Evolutionary conservation across 2,888 invertebrate genomes (phyloP).

Genomic region (Noctua janthina): DNA sequence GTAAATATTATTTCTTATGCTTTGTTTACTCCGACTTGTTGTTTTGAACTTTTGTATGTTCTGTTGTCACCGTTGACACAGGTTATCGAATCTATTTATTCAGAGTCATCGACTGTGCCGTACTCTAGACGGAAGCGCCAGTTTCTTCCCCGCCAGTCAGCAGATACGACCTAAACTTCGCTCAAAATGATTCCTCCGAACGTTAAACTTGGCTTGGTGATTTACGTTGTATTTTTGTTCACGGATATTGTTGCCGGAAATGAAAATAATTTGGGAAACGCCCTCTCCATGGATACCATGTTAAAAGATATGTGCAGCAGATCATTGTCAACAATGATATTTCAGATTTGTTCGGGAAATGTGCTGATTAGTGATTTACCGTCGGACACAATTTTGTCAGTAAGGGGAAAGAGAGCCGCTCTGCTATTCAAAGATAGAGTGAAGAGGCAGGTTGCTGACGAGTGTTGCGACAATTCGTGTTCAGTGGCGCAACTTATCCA

Average conservation of each 20-base stretch:
- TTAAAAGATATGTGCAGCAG: constrained; percentile 78
- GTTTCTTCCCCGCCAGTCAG: constrained; percentile 75
- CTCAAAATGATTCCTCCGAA: constrained; percentile 76
- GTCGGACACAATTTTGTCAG: constrained; percentile 69
- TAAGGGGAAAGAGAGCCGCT: constrained; percentile 78
- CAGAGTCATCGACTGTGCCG: constrained; percentile 75
- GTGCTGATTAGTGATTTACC: constrained; percentile 73
- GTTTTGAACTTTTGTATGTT: constrained; percentile 87
- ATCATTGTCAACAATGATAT: constrained; percentile 75
- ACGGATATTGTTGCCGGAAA: constrained; percentile 73
- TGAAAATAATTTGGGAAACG: constrained; percentile 21
- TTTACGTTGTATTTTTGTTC: constrained; percentile 75
- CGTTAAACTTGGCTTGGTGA: constrained; percentile 71
- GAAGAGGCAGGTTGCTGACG: constrained; percentile 78
- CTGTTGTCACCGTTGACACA: constrained; percentile 85
- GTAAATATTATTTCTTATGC: constrained; percentile 26
- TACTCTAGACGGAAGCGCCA: constrained; percentile 84
- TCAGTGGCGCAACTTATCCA: constrained; percentile 80
- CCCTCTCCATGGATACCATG: constrained; percentile 75
- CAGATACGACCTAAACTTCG: constrained; percentile 70
- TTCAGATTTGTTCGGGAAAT: constrained; percentile 78
- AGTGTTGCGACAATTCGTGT: constrained; percentile 82
- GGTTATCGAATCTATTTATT: constrained; percentile 88
- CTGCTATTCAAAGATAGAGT: constrained; percentile 74
- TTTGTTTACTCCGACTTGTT: constrained; percentile 79